Base-by-base conservation (phyloP, 2,797 vertebrate species). In the Amniataba percoides region DNA sequence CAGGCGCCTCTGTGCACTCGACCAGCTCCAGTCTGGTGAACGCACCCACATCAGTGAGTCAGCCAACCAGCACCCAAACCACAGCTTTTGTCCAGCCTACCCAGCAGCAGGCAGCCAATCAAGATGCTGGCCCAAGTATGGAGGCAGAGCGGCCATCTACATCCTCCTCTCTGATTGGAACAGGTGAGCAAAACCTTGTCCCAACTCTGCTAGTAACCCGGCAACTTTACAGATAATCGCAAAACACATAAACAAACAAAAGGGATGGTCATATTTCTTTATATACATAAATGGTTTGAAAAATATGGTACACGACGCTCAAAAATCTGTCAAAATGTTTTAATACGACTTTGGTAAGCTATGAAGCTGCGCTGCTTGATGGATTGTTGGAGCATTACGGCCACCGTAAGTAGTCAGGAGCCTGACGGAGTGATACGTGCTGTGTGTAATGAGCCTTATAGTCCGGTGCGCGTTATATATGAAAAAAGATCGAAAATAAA, bases 51-150 rank as follows among this genome's bases (percentile, higher is more conserved):
- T 94, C 97, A n/a, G 93, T 97, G 40, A 87, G 60, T 51, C 95
- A 63, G 93, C 97, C 88, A 95, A 97, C 89, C 96, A 97, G 82
- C 97, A 88, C 71, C 31, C 98, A 99, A 85, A 93, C 97, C 0
- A 99, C 98, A 5, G 98, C 98, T 5, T 99, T 99, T 53, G 97
- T 99, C 67, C 98, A 99, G 78, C 98, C 98, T 71, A 99, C 98
- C 11, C 94, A 94, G 53, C 98, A 99, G 80, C 98, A 99, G 77
- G 94, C 94, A 1, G 82, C 96, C 57, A 95, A 66, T 88, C 98
- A 97, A 84, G 98, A 99, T 14, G 92, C 95, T 0, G 92, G 95
- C 2, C 39, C 95, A 39, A 87, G 94, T 57, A 88, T 95, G 67
- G 98, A 99, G 60, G 93, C 95, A 1, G 96, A 97, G 27, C 95